A percentile compares a stretch with the other conserved stretches of the same genome.
phyloP scores from a whole-genome alignment of 2,888 invertebrate genomes.

The Ectemnius cavifrons region DNA sequence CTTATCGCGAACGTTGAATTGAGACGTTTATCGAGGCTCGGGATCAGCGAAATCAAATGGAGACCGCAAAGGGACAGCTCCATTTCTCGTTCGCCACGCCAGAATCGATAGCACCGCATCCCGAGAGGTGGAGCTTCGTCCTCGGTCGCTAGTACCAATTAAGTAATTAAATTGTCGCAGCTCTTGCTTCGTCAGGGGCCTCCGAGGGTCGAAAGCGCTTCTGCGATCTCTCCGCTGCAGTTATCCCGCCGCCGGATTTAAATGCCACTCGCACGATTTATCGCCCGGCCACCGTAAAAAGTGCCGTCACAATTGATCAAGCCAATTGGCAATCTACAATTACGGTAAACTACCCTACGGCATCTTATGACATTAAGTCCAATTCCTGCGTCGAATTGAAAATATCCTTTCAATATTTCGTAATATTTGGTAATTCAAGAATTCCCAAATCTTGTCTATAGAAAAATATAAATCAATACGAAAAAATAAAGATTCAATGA shows the following conservation, averaged over 20 bases:
- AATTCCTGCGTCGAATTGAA: no score
- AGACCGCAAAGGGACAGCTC: constrained; percentile 42
- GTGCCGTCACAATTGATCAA: no score
- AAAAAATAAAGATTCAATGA: not conserved
- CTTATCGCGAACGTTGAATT: constrained; percentile 21
- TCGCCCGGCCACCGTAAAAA: no score
- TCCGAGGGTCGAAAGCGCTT: constrained; percentile 11
- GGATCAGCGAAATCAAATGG: constrained; percentile 30
- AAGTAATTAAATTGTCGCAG: constrained; percentile 68
- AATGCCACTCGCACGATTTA: no score
- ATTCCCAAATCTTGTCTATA: no score
- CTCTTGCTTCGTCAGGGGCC: constrained; percentile 32
- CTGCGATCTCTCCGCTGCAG: not conserved
- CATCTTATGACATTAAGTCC: no score
- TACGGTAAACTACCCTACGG: no score
- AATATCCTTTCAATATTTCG: no score
- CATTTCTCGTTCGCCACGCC: constrained; percentile 28
- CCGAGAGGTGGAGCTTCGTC: constrained; percentile 19
- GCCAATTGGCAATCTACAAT: no score
- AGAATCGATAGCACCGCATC: constrained; percentile 24
- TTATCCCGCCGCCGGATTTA: no score
- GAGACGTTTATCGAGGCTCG: constrained; percentile 48
- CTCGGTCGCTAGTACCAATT: constrained; percentile 55
- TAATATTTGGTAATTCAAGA: no score
- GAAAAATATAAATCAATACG: not conserved